Percentiles rank a stretch among this genome's conserved stretches.
Conservation (phyloP, 2,113 vertebrate species). For the Centropus bengalensis region DNA sequence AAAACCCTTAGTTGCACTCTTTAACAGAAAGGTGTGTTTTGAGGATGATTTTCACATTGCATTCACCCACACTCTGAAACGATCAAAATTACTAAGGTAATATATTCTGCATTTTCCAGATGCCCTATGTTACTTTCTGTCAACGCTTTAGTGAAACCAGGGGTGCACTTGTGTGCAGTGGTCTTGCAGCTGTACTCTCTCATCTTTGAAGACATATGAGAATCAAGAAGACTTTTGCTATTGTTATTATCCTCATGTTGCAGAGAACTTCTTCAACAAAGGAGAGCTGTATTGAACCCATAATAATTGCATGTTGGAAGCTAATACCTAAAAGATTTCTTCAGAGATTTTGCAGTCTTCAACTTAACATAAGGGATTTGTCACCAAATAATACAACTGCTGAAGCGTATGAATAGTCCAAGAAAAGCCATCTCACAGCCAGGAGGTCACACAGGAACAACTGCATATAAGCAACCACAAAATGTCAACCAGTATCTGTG, state of each 20-base stretch:
- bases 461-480: rapidly evolving
- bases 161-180: not conserved
- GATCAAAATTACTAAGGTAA: not conserved
- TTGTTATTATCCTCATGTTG: not conserved
- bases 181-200: not conserved
- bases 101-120: not conserved
- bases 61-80: not conserved
- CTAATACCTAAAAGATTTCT: not conserved
- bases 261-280: not conserved
- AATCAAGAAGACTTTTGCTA: not conserved
- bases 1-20: not conserved
- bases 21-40: not conserved
- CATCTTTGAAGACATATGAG: not conserved
- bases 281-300: not conserved
- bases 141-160: not conserved
- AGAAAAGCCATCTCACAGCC: not conserved
- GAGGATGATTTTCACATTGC: not conserved
- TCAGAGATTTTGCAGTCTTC: not conserved
- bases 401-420: not conserved
- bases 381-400: not conserved
- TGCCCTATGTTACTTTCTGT: not conserved
- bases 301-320: not conserved
- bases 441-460: not conserved
- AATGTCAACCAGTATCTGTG: not conserved
- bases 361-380: not conserved